Evolutionary conservation across 2,888 invertebrate species (phyloP), one percentile per base, ranked within the genome.

Genomic region (Drosophila engyochracea): DNA sequence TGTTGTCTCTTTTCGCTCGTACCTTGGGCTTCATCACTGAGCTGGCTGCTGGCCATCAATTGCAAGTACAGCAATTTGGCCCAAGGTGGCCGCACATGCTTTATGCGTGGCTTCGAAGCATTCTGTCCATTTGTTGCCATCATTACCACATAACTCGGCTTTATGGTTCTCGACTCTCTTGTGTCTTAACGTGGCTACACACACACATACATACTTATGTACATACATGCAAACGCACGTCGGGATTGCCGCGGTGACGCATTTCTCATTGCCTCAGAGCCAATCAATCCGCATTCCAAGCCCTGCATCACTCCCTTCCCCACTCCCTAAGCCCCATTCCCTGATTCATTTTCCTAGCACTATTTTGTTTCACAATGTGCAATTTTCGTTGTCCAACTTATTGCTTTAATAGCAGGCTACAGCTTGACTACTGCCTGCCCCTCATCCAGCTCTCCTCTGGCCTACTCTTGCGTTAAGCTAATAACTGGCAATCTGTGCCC

Each of bases 111-210:
- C 57, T 69, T 14, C 66, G 49, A 51, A 64, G 60, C 76, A 73
- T 81, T 76, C 76, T 71, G 53, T 54, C 78, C 81, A 77, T 88
- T 85, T 82, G 76, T 79, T 76, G 73, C 72, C 75, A 78, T 81
- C 88, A 87, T 89, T 87, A 89, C 90, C 90, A 87, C 87, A 83
- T 86, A 89, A 89, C 86, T 86, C 79, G 65, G 72, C 60, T 86
- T 89, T 83, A 83, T 89, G 85, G 75, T 72, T 61, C 67, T 52
- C 37, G 30, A 52, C 55, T 57, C 37, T 16, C 30, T 44, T 39
- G 55, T n/a, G 25, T 55, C 14, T 52, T 22, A 53, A 33, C 71
- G 47, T 35, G 51, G 54, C 68, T 51, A 54, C 25, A 51, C 64
- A 51, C 64, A 51, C 49, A 44, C 49, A 25, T 47, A 25, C 47